Percentiles rank a stretch among this genome's conserved stretches.
Conservation (phyloP, 1,140 invertebrate genomes). For the Lordiphosa collinella region DNA sequence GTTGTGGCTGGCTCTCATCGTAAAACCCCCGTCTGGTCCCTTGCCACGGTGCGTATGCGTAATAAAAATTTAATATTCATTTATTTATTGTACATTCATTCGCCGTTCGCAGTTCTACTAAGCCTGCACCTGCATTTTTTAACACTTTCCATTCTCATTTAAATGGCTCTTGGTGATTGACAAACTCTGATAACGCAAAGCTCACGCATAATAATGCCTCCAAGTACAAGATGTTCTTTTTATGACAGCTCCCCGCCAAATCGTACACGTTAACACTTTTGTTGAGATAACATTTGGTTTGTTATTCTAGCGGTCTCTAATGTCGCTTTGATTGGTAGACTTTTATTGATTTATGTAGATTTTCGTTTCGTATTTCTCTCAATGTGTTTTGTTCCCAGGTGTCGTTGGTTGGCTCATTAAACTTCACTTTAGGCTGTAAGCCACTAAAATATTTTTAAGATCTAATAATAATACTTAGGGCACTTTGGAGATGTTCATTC, state of each 20-base stretch:
- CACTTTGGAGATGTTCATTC: too few relatives aligned
- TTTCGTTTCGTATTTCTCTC: conserved; percentile 1
- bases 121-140: background rate
- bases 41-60: conserved; percentile 34
- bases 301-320: conserved; percentile 10
- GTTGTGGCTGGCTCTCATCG: conserved; percentile 44
- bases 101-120: too few relatives aligned
- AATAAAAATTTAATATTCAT: conserved; percentile 20
- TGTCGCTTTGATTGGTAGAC: conserved; percentile 5
- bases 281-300: background rate
- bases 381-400: too few relatives aligned
- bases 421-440: too few relatives aligned
- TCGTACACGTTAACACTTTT: conserved; percentile 5
- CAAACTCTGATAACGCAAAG: conserved; percentile 2
- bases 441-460: too few relatives aligned
- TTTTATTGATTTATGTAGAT: conserved; percentile 14
- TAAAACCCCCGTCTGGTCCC: conserved; percentile 18
- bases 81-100: background rate
- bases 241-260: conserved; percentile 1
- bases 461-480: too few relatives aligned
- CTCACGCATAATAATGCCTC: background rate
- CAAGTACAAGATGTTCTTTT: conserved; percentile 1
- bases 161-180: conserved; percentile 4
- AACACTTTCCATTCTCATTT: conserved; percentile 11
- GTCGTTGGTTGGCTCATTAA: too few relatives aligned